These are phyloP conservation scores for Rhinatrema bivittatum DNA, from an alignment of 2,797 vertebrate species.

Conservation along the genomic window DNA sequence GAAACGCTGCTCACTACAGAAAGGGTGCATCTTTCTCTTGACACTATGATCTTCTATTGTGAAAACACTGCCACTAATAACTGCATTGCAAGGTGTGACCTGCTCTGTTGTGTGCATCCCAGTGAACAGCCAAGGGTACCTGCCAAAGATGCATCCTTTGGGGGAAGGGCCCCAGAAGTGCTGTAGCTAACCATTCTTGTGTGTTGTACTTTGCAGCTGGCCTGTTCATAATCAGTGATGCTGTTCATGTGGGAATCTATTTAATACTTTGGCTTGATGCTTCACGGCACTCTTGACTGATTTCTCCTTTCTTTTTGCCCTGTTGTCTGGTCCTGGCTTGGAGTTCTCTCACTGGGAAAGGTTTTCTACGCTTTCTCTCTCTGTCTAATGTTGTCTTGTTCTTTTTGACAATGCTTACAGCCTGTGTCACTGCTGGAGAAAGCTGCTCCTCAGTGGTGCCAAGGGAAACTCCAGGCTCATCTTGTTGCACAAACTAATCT, in stretches of 20 bases:
- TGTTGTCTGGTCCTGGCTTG: constrained; percentile 25
- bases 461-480: constrained; percentile 97
- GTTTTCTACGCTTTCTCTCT: constrained; percentile 33
- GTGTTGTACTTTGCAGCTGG: constrained; percentile 50
- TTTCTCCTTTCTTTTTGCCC: constrained; percentile 5
- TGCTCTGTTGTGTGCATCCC: no score
- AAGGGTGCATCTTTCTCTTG: no score
- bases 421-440: constrained; percentile 94
- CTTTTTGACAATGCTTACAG: constrained; percentile 54
- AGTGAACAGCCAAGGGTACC: no score
- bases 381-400: constrained; percentile 27
- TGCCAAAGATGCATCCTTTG: no score
- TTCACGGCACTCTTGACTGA: constrained; percentile 30
- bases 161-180: no score
- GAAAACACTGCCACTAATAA: no score
- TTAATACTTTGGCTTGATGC: constrained; percentile 41
- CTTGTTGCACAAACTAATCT: constrained; percentile 97
- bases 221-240: constrained; percentile 27
- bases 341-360: constrained; percentile 16
- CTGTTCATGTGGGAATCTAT: constrained; percentile 25
- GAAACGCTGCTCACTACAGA: no score
- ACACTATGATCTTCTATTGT: no score
- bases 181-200: constrained; percentile 46
- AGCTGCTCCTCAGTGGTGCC: constrained; percentile 95
- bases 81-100: no score